Evolutionary conservation across 2,113 vertebrate species (phyloP).

Genomic region (Parus major): DNA sequence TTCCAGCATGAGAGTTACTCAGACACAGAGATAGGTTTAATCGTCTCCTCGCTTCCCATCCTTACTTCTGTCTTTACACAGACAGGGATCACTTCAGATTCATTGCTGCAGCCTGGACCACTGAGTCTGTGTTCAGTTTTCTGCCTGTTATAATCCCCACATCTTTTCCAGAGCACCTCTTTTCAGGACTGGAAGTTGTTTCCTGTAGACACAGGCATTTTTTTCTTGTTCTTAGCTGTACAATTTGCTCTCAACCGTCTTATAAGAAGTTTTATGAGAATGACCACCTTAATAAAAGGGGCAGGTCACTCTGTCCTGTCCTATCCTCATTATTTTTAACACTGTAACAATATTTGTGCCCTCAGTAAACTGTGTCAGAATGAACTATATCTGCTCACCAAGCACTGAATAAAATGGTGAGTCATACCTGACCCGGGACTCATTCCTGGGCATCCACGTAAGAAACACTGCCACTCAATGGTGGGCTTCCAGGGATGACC

Average conservation of each 20-base stretch:
- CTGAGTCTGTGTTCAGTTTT: neutral
- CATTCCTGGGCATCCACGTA: neutral
- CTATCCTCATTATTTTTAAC: constrained; percentile 33
- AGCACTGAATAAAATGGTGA: constrained; percentile 17
- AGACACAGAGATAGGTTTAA: neutral
- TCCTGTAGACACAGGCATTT: neutral
- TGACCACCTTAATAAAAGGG: neutral
- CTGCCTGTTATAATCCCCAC: neutral
- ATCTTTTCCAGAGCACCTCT: neutral
- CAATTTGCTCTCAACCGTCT: neutral
- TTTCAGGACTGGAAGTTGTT: neutral
- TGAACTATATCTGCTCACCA: neutral
- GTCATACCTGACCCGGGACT: constrained; percentile 25
- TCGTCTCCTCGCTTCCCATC: neutral
- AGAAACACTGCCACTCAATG: neutral
- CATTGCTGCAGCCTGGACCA: neutral
- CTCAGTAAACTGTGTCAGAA: constrained; percentile 16
- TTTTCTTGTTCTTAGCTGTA: neutral
- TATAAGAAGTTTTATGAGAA: neutral
- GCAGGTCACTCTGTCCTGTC: neutral
- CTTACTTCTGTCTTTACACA: neutral
- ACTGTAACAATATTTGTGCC: constrained; percentile 14
- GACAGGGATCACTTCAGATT: neutral
- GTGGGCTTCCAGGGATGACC: neutral
- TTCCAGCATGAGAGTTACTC: neutral